These are phyloP conservation scores for Griposia aprilina DNA, from an alignment of 2,888 invertebrate genomes.

Conservation along the genomic window DNA sequence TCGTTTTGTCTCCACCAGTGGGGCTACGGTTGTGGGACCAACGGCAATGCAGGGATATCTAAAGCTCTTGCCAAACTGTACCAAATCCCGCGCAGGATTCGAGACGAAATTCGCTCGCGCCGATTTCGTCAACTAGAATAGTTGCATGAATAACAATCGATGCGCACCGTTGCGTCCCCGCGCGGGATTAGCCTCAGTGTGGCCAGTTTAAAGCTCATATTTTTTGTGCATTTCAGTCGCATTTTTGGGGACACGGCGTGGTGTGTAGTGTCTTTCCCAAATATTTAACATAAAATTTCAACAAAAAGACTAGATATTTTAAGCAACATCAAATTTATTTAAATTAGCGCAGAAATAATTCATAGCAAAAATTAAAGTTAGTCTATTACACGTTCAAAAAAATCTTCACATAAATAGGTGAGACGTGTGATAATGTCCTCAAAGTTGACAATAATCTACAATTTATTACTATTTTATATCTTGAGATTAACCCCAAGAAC, in stretches of 20 bases:
- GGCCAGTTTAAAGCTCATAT: too few relatives aligned
- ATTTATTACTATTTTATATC: conserved; percentile 67
- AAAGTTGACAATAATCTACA: conserved; percentile 67
- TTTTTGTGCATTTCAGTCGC: too few relatives aligned
- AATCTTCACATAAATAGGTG: conserved; percentile 63
- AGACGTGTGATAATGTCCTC: conserved; percentile 70
- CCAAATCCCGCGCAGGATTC: too few relatives aligned
- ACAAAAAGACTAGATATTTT: conserved; percentile 62
- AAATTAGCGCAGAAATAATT: conserved; percentile 84
- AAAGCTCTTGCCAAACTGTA: neutral
- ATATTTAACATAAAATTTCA: neutral
- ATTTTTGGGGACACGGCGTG: neutral
- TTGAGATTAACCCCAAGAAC: conserved; percentile 80
- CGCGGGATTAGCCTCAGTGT: neutral
- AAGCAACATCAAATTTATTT: conserved; percentile 88
- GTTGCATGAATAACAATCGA: neutral
- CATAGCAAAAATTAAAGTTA: conserved; percentile 78
- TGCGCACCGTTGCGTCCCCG: neutral
- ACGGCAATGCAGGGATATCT: neutral
- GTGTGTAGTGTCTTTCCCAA: neutral
- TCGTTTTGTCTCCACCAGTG: neutral
- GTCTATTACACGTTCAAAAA: conserved; percentile 64
- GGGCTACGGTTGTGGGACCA: neutral
- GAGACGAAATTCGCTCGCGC: neutral
- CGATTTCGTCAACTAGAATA: neutral